Base-by-base conservation (phyloP, 2,797 vertebrate species). In the Harpagifer antarcticus region DNA sequence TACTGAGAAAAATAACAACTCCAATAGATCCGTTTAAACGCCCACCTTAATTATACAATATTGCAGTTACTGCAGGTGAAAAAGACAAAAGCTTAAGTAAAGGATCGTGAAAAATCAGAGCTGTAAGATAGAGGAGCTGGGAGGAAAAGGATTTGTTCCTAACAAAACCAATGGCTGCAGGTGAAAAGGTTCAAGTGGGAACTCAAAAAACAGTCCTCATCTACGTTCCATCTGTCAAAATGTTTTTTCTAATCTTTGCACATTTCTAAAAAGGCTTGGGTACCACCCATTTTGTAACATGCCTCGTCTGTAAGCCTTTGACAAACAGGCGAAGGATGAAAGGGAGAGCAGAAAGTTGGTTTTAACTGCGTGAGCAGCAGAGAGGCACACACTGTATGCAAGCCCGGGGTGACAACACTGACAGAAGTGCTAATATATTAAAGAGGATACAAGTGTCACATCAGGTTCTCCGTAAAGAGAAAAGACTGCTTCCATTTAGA, bases 151-250 rank as follows among this genome's bases (percentile, higher is more conserved):
- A 8, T 68, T 59, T 76, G 12, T 71, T 3, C 0, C 59, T 16
- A 66, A 70, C 69, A 65, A 62, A 42, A 60, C n/a, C 0, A 2
- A 62, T 70, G 43, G 43, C 63, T 76, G 74, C 81, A 86, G 76
- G 75, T 82, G 72, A 82, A 62, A 43, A 54, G 48, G 45, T 33
- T 13, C 65, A 60, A 62, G 53, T 37, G 45, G 65, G 60, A 81
- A 63, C 55, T 72, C 67, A 49, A 55, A 44, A 27, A 74, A 52
- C 40, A 31, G 19, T 82, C 78, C 74, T 27, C 52, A 72, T 11
- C 12, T 74, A 53, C 10, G 7, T 37, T 37, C 33, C 33, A 37
- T 81, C 84, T 85, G 78, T 74, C 86, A 27, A 68, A 72, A 19
- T 2, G 5, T 14, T 16, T 33, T 72, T 59, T 53, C 55, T 53